These are phyloP conservation scores for Hipposideros larvatus DNA, from an alignment of 2,797 vertebrate genomes.

Conservation along the genomic window DNA sequence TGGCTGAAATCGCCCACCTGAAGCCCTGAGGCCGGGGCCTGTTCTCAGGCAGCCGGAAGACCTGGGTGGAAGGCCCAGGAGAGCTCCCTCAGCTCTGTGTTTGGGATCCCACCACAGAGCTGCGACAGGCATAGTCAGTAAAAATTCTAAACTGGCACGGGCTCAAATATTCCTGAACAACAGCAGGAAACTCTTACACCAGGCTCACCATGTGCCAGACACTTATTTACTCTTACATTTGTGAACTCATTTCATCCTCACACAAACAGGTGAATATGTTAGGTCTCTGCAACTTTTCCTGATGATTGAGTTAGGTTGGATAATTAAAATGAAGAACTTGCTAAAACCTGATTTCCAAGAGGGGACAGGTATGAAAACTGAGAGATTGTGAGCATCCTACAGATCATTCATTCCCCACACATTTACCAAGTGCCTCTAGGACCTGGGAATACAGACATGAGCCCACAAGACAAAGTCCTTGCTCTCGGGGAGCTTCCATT, in stretches of 20 bases:
- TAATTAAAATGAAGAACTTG: not conserved
- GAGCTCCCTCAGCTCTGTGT: not conserved
- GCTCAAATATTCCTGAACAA: not conserved
- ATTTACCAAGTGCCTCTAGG: not conserved
- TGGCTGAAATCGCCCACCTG: not conserved
- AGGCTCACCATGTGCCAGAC: not conserved
- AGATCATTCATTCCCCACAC: not conserved
- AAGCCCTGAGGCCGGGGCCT: not conserved
- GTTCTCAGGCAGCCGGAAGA: not conserved
- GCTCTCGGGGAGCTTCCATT: not conserved
- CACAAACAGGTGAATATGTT: not conserved
- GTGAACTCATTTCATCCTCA: not conserved
- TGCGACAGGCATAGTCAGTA: not conserved
- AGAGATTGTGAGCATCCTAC: not conserved
- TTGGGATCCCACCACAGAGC: not conserved
- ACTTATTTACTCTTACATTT: not conserved
- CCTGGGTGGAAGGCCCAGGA: not conserved
- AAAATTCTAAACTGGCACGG: not conserved
- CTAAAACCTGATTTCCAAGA: conserved; percentile 13
- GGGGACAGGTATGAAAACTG: not conserved
- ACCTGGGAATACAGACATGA: not conserved
- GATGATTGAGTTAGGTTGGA: not conserved
- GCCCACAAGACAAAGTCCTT: not conserved
- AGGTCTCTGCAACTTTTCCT: not conserved
- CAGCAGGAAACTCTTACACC: not conserved